These are phyloP conservation scores for Anastrepha ludens DNA, from an alignment of 1,140 invertebrate genomes.

Conservation along the genomic window DNA sequence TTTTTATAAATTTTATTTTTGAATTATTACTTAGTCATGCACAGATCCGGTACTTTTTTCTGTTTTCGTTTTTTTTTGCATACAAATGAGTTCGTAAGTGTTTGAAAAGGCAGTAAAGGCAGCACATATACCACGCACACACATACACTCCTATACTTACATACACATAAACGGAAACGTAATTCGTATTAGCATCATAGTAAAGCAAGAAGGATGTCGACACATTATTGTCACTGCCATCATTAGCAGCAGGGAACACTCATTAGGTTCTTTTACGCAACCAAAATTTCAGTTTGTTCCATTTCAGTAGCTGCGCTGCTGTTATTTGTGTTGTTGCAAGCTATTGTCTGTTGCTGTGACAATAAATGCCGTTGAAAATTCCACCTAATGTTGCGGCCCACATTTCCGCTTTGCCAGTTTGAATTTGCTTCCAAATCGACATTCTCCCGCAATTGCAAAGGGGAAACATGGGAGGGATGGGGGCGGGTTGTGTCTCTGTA, in stretches of 20 bases:
- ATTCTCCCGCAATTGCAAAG: not conserved
- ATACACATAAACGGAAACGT: not conserved
- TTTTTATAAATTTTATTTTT: too few relatives aligned
- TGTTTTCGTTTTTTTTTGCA: too few relatives aligned
- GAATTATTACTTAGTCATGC: too few relatives aligned
- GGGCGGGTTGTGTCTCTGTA: conserved; percentile 1
- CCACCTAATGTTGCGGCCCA: conserved; percentile 44
- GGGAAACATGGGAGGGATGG: not conserved
- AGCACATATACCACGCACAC: too few relatives aligned
- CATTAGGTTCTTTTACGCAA: not conserved
- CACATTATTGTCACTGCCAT: conserved; percentile 28
- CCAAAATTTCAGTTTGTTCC: conserved; percentile 42
- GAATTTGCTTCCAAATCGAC: conserved; percentile 43
- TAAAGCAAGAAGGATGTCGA: not conserved
- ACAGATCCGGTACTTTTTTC: too few relatives aligned
- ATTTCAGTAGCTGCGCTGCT: conserved; percentile 18
- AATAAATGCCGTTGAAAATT: conserved; percentile 34
- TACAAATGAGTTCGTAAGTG: not conserved
- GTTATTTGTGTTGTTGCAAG: not conserved
- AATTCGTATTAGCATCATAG: not conserved
- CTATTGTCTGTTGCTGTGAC: not conserved
- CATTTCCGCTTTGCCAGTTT: conserved; percentile 50
- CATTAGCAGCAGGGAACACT: not conserved
- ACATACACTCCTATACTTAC: not conserved
- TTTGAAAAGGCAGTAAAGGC: not conserved